Evolutionary conservation across 2,888 invertebrate species (phyloP).

Genomic region (Machimus atricapillus): DNA sequence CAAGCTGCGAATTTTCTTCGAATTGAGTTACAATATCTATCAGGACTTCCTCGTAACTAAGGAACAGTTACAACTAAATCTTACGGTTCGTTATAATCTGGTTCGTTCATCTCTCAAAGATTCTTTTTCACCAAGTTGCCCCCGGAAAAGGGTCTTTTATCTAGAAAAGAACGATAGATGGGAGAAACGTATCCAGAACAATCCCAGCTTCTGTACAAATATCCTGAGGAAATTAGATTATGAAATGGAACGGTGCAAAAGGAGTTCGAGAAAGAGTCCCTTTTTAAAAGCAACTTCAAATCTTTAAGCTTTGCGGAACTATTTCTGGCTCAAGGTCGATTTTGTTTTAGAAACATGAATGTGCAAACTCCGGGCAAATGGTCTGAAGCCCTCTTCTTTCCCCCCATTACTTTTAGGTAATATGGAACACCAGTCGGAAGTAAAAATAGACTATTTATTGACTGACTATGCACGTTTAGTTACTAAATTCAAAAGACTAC

Average conservation of each 20-base stretch:
- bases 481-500: not conserved
- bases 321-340: not conserved
- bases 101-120: not conserved
- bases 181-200: not conserved
- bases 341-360: not conserved
- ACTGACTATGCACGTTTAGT: not conserved
- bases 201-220: not conserved
- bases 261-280: not conserved
- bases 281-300: not conserved
- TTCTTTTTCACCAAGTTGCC: not conserved
- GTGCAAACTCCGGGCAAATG: not conserved
- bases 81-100: not conserved
- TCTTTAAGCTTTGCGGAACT: not conserved
- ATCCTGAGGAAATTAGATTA: not conserved
- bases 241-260: not conserved
- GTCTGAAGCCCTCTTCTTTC: not conserved
- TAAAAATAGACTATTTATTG: not conserved
- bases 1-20: not conserved
- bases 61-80: not conserved
- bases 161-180: not conserved
- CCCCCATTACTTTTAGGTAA: not conserved
- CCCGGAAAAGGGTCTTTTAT: not conserved
- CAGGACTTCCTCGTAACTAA: not conserved
- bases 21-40: not conserved
- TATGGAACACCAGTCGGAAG: not conserved